phyloP scores from a whole-genome alignment of 2,888 invertebrate genomes.

The Bombylius major region DNA sequence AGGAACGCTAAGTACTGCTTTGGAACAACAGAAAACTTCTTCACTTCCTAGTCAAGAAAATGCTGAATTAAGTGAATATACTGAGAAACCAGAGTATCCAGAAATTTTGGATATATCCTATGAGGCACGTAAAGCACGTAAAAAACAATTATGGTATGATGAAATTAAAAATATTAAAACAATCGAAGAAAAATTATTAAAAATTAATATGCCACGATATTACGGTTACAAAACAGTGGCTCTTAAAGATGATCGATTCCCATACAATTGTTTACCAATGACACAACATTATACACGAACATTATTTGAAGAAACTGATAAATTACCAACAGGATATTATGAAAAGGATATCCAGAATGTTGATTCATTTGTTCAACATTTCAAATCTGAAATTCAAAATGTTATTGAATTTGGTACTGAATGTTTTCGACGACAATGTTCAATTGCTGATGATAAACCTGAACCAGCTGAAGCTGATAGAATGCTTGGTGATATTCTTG shows the following conservation, averaged over 20 bases:
- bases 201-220: slow-evolving; percentile 68
- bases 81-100: slow-evolving; percentile 40
- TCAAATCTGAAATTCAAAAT: slow-evolving; percentile 51
- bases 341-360: slow-evolving; percentile 36
- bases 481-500: slow-evolving; percentile 35
- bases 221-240: slow-evolving; percentile 60
- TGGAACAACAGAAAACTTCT: neutral
- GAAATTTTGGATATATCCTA: slow-evolving; percentile 48
- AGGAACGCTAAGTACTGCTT: neutral
- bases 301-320: slow-evolving; percentile 45
- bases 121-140: slow-evolving; percentile 39
- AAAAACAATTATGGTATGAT: slow-evolving; percentile 40
- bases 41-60: no score
- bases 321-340: slow-evolving; percentile 47
- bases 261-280: slow-evolving; percentile 56
- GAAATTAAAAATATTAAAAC: slow-evolving; percentile 52
- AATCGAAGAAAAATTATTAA: slow-evolving; percentile 73
- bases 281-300: slow-evolving; percentile 70
- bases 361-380: slow-evolving; percentile 38
- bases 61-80: slow-evolving; percentile 26
- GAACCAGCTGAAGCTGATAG: slow-evolving; percentile 20
- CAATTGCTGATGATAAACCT: slow-evolving; percentile 1
- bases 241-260: slow-evolving; percentile 45
- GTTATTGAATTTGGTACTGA: slow-evolving; percentile 48
- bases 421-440: neutral